A percentile compares a stretch with the other conserved stretches of the same genome.
Conservation (phyloP, 2,797 vertebrate genomes). For the Manis javanica region DNA sequence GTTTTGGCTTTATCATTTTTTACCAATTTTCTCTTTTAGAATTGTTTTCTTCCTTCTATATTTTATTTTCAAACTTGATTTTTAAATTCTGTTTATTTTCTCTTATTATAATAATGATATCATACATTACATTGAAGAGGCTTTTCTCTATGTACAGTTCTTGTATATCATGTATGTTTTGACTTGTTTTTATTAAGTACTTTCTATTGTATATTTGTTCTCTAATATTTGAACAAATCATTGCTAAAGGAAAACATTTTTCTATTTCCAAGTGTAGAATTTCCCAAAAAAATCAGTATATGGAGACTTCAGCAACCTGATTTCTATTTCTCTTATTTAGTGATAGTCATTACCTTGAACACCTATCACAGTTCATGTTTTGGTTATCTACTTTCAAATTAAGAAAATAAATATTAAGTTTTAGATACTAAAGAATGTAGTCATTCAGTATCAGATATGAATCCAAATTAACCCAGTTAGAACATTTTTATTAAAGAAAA, state of each 20-base stretch:
- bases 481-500: neutral
- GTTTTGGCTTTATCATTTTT: neutral
- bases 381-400: neutral
- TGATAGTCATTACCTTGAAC: neutral
- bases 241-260: neutral
- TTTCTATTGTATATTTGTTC: neutral
- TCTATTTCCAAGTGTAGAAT: neutral
- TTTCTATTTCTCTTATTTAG: neutral
- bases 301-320: neutral
- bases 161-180: neutral
- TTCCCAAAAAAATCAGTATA: neutral
- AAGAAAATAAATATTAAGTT: neutral
- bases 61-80: neutral
- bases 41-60: neutral
- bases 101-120: neutral
- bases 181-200: neutral
- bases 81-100: neutral
- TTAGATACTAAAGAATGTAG: neutral
- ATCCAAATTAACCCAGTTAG: neutral
- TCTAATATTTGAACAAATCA: neutral
- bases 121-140: neutral
- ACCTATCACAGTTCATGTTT: neutral
- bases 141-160: neutral
- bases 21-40: neutral
- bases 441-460: neutral